Conservation (phyloP, 1,140 invertebrate species). For the Diabrotica undecimpunctata region DNA sequence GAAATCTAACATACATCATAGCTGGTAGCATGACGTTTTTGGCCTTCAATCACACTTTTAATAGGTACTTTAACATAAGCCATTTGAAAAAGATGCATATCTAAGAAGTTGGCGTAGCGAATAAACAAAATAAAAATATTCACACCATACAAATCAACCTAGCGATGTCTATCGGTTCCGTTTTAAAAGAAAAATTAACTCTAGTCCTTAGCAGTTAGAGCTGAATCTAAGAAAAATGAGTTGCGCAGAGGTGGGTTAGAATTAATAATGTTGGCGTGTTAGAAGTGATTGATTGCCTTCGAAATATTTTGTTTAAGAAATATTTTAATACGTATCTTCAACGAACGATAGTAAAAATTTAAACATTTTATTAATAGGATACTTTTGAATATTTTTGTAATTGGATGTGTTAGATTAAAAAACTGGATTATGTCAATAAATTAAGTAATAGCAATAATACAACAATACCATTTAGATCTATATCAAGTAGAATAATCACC, state of each 20-base stretch:
- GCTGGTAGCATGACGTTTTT: no score
- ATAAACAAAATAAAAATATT: conserved; percentile 13
- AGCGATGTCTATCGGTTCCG: conserved; percentile 9
- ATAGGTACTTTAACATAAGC: conserved; percentile 3
- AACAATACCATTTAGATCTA: no score
- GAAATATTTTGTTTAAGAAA: background rate
- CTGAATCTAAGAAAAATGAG: background rate
- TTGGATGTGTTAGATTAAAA: background rate
- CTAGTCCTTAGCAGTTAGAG: background rate
- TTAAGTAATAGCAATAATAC: no score
- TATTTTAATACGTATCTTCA: background rate
- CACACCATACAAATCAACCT: conserved; percentile 7
- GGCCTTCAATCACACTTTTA: background rate
- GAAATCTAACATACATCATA: no score
- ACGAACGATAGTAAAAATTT: no score
- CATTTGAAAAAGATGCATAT: conserved; percentile 1
- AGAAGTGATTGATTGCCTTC: background rate
- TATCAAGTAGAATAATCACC: no score
- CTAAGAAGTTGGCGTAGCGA: conserved; percentile 7
- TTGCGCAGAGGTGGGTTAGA: background rate
- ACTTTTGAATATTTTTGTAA: background rate
- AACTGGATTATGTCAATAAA: no score
- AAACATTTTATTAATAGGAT: background rate
- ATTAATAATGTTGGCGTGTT: background rate
- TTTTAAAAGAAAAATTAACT: conserved; percentile 4